Evolutionary conservation across 1,140 invertebrate genomes (phyloP).

Genomic region (Macrocentrus cingulum): DNA sequence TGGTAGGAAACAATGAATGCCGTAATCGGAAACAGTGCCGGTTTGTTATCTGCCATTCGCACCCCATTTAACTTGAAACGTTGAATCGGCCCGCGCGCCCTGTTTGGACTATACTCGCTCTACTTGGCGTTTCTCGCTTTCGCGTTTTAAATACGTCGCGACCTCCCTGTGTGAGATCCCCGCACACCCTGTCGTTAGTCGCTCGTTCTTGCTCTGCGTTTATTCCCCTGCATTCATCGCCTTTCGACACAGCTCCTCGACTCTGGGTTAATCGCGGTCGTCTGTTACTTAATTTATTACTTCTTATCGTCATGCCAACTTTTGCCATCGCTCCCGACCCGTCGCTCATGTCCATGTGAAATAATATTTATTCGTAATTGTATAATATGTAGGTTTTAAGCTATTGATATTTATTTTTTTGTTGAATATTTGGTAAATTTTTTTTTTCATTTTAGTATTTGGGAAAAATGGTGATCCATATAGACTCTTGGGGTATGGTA

Average conservation of each 20-base stretch:
- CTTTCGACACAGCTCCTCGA: constrained; percentile 25
- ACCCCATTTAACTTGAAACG: constrained; percentile 61
- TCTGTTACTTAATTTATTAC: constrained; percentile 43
- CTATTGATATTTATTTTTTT: no score
- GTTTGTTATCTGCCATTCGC: constrained; percentile 62
- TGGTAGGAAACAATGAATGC: constrained; percentile 61
- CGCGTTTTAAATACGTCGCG: constrained; percentile 54
- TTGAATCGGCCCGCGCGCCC: constrained; percentile 51
- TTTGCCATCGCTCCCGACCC: constrained; percentile 11
- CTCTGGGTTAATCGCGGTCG: constrained; percentile 51
- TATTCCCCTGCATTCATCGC: constrained; percentile 15
- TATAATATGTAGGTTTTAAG: neutral
- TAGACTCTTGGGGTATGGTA: no score
- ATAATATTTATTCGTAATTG: constrained; percentile 5
- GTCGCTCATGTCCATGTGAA: no score
- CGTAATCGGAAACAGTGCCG: constrained; percentile 60
- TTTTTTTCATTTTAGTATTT: no score
- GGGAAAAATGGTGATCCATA: no score
- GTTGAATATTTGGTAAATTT: no score
- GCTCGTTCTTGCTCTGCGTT: constrained; percentile 10
- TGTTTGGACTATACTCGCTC: constrained; percentile 13
- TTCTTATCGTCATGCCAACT: constrained; percentile 37
- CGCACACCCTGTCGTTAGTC: constrained; percentile 28
- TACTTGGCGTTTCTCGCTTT: constrained; percentile 36
- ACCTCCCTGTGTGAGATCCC: constrained; percentile 29